Evolutionary conservation across 2,888 invertebrate genomes (phyloP).

Genomic region (Acronicta aceris): DNA sequence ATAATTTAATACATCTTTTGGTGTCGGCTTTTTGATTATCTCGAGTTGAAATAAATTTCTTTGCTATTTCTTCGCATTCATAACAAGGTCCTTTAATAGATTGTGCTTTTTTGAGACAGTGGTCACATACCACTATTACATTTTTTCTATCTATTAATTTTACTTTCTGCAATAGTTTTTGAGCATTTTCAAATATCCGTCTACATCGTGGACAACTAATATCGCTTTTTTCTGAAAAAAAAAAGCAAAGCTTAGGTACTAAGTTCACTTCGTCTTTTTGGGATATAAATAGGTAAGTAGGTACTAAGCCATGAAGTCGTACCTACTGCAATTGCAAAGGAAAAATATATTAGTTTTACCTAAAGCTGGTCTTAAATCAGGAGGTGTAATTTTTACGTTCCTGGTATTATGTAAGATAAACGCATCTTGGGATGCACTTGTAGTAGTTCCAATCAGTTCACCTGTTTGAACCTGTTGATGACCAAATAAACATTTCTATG

Average conservation of each 20-base stretch:
- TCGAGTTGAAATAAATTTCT: slow-evolving; percentile 65
- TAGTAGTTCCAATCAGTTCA: slow-evolving; percentile 3
- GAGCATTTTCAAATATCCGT: slow-evolving; percentile 65
- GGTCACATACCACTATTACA: slow-evolving; percentile 71
- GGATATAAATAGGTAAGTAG: too few species aligned
- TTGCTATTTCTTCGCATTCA: slow-evolving; percentile 67
- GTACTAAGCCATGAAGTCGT: neutral
- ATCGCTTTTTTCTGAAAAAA: slow-evolving; percentile 65
- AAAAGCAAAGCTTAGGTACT: slow-evolving; percentile 4
- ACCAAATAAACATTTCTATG: neutral
- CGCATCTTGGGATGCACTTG: slow-evolving; percentile 40
- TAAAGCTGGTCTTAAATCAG: slow-evolving; percentile 50
- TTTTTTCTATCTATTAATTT: slow-evolving; percentile 60
- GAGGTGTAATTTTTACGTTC: slow-evolving; percentile 52
- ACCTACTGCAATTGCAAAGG: neutral
- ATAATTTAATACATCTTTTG: slow-evolving; percentile 53
- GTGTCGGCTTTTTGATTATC: slow-evolving; percentile 58
- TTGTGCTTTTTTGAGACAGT: slow-evolving; percentile 63
- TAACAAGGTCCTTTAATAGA: slow-evolving; percentile 60
- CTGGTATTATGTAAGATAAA: slow-evolving; percentile 68
- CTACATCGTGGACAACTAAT: slow-evolving; percentile 74
- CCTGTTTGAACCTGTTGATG: slow-evolving; percentile 13
- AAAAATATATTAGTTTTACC: neutral
- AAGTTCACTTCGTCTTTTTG: neutral
- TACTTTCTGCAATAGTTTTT: slow-evolving; percentile 61